Evolutionary conservation across 2,888 invertebrate genomes (phyloP).

Genomic region (Creontiades dilutus): DNA sequence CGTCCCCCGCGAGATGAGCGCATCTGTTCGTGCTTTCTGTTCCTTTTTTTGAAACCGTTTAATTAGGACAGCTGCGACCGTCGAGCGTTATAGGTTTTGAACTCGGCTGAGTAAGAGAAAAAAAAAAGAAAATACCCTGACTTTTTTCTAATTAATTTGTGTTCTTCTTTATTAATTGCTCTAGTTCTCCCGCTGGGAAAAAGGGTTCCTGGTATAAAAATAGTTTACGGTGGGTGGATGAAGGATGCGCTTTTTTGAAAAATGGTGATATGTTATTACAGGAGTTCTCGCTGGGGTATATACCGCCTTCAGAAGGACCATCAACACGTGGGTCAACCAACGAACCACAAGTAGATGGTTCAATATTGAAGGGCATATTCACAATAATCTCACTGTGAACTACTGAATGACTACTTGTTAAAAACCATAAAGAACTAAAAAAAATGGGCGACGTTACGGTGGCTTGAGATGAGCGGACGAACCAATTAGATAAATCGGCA

Average conservation of each 20-base stretch:
- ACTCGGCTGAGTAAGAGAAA: not conserved
- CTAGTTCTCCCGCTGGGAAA: constrained; percentile 15
- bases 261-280: no score
- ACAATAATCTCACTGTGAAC: no score
- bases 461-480: no score
- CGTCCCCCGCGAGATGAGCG: constrained; percentile 56
- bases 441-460: no score
- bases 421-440: no score
- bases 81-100: constrained; percentile 49
- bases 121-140: constrained; percentile 17
- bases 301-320: no score
- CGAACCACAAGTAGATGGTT: no score
- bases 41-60: constrained; percentile 52
- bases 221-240: not conserved
- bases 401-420: no score
- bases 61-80: constrained; percentile 60
- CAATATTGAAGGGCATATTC: no score
- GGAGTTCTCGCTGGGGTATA: no score
- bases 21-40: constrained; percentile 55
- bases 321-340: no score
- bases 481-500: no score
- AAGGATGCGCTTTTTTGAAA: not conserved
- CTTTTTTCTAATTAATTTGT: constrained; percentile 49
- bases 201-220: constrained; percentile 16
- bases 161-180: constrained; percentile 56